These are phyloP conservation scores for Cephalopachus bancanus DNA, from an alignment of 2,797 vertebrate species.

Conservation along the genomic window DNA sequence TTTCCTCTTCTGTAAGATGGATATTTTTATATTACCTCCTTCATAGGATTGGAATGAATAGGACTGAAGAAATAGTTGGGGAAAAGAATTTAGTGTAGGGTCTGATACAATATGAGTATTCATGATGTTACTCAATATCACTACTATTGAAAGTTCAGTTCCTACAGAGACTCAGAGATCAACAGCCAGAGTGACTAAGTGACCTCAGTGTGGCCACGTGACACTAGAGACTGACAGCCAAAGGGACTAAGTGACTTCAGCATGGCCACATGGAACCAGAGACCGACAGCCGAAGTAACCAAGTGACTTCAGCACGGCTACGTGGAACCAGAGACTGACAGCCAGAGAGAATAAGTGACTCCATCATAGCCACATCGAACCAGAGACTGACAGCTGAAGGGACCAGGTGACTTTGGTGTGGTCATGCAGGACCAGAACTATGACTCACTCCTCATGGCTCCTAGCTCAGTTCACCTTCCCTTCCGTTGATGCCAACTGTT, in stretches of 20 bases:
- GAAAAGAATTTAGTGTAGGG: not conserved
- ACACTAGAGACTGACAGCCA: too few species aligned
- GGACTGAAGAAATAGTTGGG: not conserved
- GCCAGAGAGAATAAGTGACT: not conserved
- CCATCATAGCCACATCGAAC: not conserved
- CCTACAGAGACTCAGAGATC: not conserved
- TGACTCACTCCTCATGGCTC: not conserved
- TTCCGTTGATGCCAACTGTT: conserved; percentile 30
- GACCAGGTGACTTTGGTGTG: not conserved
- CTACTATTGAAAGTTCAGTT: not conserved
- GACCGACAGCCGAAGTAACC: not conserved
- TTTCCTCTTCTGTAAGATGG: conserved; percentile 2
- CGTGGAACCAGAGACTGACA: not conserved
- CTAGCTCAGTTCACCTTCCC: not conserved
- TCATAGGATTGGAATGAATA: not conserved
- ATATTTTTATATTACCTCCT: not conserved
- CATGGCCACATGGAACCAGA: not conserved
- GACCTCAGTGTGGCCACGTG: not conserved
- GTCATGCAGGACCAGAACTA: not conserved
- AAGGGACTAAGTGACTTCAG: not conserved
- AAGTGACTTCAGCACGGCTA: not conserved
- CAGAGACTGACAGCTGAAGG: not conserved
- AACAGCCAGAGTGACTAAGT: not conserved
- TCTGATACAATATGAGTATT: not conserved
- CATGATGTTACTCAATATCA: not conserved